A percentile compares a stretch with the other conserved stretches of the same genome.
Conservation (phyloP, 2,113 vertebrate species). For the Crotalus helleri region DNA sequence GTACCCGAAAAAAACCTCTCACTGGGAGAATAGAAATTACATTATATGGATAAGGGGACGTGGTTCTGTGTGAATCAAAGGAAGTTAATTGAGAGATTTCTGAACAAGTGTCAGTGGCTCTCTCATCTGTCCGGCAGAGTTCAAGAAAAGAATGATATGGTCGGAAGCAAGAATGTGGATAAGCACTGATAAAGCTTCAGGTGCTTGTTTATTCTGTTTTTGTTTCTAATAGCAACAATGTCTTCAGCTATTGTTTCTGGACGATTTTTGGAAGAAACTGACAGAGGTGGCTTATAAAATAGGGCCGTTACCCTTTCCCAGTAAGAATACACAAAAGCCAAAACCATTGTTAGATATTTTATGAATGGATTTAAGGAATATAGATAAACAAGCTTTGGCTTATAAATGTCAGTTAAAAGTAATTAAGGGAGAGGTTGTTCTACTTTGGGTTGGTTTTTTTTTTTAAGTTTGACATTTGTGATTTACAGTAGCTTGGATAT, state of each 20-base stretch:
- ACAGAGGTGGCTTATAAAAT: background rate
- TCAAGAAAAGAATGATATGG: background rate
- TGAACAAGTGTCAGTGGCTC: background rate
- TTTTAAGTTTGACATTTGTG: background rate
- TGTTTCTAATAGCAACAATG: background rate
- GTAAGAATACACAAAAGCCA: background rate
- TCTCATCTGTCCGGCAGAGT: background rate
- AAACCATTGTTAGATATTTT: background rate
- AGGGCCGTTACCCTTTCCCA: background rate
- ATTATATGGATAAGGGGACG: background rate
- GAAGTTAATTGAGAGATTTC: background rate
- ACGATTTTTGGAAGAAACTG: background rate
- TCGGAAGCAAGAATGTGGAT: background rate
- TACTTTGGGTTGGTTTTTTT: background rate
- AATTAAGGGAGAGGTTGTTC: background rate
- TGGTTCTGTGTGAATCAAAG: background rate
- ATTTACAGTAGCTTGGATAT: background rate
- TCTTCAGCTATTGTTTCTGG: background rate
- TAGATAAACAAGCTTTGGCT: background rate
- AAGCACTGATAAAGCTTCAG: background rate
- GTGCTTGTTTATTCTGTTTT: background rate
- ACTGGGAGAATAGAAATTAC: background rate
- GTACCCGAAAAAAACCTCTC: background rate
- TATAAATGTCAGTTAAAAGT: background rate
- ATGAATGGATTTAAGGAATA: background rate